Evolutionary conservation across 2,888 invertebrate genomes (phyloP).

Genomic region (Myopa testacea): DNA sequence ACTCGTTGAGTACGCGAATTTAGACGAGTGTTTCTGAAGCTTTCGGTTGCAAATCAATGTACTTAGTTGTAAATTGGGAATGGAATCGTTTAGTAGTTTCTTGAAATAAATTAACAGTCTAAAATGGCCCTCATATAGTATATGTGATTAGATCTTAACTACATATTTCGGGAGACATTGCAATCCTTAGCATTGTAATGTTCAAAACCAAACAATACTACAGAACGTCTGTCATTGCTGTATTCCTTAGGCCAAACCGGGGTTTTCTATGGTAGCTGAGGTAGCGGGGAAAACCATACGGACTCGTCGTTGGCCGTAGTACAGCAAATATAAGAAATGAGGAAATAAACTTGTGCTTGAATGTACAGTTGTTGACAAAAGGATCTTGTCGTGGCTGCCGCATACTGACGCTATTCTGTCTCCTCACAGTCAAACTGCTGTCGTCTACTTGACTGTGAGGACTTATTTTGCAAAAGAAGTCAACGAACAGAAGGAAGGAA

Average conservation of each 20-base stretch:
- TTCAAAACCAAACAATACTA: too few relatives aligned
- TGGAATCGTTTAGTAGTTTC: too few relatives aligned
- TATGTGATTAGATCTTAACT: too few relatives aligned
- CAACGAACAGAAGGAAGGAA: constrained; percentile 4
- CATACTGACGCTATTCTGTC: constrained; percentile 2
- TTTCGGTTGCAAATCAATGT: too few relatives aligned
- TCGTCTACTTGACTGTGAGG: neutral
- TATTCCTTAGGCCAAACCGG: neutral
- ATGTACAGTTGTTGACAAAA: constrained; percentile 48
- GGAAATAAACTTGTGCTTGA: neutral
- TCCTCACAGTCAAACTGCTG: constrained; percentile 3
- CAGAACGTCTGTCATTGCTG: too few relatives aligned
- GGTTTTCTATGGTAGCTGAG: too few relatives aligned
- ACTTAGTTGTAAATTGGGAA: too few relatives aligned
- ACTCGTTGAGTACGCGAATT: too few relatives aligned
- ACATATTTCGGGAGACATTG: too few relatives aligned
- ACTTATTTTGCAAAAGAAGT: neutral
- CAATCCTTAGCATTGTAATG: too few relatives aligned
- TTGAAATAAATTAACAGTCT: too few relatives aligned
- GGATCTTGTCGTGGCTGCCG: constrained; percentile 28
- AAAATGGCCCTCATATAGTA: too few relatives aligned
- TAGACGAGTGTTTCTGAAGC: neutral
- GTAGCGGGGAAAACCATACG: constrained; percentile 17
- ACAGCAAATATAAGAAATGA: neutral
- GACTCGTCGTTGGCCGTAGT: neutral